Conservation (phyloP, 2,888 invertebrate species). For the Diabrotica balteata region DNA sequence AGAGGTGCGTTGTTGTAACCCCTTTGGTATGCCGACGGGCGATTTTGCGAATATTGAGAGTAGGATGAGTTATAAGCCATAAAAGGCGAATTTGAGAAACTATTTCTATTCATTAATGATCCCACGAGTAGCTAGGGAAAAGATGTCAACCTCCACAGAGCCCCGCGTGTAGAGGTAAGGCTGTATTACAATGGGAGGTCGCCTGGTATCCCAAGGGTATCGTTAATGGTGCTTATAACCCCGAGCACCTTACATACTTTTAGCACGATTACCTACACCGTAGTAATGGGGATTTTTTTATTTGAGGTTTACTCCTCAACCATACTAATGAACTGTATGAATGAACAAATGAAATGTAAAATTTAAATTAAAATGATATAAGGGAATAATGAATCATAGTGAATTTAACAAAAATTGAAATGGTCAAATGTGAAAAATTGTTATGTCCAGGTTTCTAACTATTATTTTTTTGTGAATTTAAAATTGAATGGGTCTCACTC, state of each 20-base stretch:
- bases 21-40: background rate
- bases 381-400: too few relatives aligned
- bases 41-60: conserved; percentile 5
- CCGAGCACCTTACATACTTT: conserved; percentile 29
- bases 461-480: too few relatives aligned
- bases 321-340: too few relatives aligned
- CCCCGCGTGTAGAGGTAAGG: conserved; percentile 32
- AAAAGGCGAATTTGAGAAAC: conserved; percentile 9
- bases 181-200: conserved; percentile 28
- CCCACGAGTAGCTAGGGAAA: conserved; percentile 36
- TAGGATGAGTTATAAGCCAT: conserved; percentile 6
- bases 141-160: conserved; percentile 30
- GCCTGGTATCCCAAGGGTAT: conserved; percentile 31
- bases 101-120: conserved; percentile 19
- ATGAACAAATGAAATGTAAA: too few relatives aligned
- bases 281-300: conserved; percentile 33
- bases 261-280: conserved; percentile 32
- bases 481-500: background rate
- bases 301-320: conserved; percentile 33
- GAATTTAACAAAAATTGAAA: too few relatives aligned
- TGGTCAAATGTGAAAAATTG: too few relatives aligned
- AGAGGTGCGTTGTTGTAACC: conserved; percentile 3
- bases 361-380: too few relatives aligned
- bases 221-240: conserved; percentile 31
- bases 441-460: too few relatives aligned